Evolutionary conservation across 1,140 invertebrate species (phyloP), one percentile per base, ranked within the genome.

Genomic region (Phymastichus coffea): DNA sequence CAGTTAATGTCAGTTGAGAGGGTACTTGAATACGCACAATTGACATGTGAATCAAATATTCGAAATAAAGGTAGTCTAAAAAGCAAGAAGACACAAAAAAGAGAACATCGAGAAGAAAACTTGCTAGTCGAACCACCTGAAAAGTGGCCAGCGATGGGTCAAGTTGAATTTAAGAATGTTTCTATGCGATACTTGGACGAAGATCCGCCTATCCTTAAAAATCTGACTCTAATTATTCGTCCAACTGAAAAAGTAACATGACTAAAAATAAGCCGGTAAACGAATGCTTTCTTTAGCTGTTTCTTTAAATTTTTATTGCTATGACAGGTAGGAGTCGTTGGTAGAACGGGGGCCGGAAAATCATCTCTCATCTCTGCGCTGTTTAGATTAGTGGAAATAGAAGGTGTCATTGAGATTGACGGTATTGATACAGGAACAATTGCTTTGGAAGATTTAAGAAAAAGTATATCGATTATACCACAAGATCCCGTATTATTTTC

Each of bases 281-380:
- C 30, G 6, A 6, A 33, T 33, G 14, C 14, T 6, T 33, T 33
- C 6, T 33, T 6, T 14, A 33, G 14, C 6, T 33, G 25, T 0
- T 38, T 22, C n/a, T 40, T 40, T 8, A 12, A 55, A 8, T 44
- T 1, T 41, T 26, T 33, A 20, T 33, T 33, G 30, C 14, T 33
- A 30, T 30, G 19, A 12, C 15, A 89, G 82, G 83, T 93, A 52
- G 89, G 92, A 2, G 89, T 95, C 57, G 92, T 94, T 17, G 93
- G 93, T 3, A 81, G 91, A 70, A 94, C 91, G 8, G 95, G 95
- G 1, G 93, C 94, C 33, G 95, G 95, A 14, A 97, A 97, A 75
- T 93, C 92, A 0, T 95, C 94, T 0, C 77, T 97, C 3, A 91
- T 95, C 52, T 80, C 88, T 23, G 88, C 91, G 1, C 72, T 96